Evolutionary conservation across 2,797 vertebrate genomes (phyloP).

Genomic region (Bradypodion ventrale): DNA sequence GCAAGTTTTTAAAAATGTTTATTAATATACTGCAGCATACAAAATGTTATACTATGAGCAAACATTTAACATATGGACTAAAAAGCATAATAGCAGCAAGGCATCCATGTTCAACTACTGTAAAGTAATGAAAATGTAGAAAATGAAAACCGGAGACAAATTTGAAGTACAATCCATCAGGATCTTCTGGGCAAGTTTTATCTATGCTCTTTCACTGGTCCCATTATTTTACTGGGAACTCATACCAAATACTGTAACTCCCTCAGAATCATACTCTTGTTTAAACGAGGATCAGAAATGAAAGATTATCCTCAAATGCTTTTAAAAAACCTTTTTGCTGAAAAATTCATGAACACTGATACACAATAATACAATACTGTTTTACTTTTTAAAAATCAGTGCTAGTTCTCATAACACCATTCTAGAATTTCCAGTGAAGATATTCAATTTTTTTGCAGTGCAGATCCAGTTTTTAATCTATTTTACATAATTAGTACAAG

Average conservation of each 20-base stretch:
- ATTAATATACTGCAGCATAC: slow-evolving; percentile 47
- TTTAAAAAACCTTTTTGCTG: background rate
- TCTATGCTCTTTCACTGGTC: background rate
- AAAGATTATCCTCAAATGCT: background rate
- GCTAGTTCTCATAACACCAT: slow-evolving; percentile 26
- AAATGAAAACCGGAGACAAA: slow-evolving; percentile 28
- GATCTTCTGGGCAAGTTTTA: background rate
- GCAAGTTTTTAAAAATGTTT: slow-evolving; percentile 50
- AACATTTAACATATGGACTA: slow-evolving; percentile 46
- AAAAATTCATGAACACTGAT: slow-evolving; percentile 27
- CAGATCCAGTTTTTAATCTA: slow-evolving; percentile 32
- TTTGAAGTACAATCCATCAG: slow-evolving; percentile 19
- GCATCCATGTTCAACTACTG: slow-evolving; percentile 39
- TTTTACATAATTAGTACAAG: slow-evolving; percentile 50
- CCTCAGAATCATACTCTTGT: background rate
- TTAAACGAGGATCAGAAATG: slow-evolving; percentile 12
- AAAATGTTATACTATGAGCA: slow-evolving; percentile 54
- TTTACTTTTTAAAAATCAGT: slow-evolving; percentile 41
- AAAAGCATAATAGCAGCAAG: slow-evolving; percentile 62
- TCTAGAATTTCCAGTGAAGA: slow-evolving; percentile 35
- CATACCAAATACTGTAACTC: background rate
- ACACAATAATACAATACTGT: slow-evolving; percentile 50
- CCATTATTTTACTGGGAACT: background rate
- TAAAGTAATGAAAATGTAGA: slow-evolving; percentile 39
- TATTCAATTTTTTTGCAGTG: slow-evolving; percentile 54